A percentile compares a stretch with the other conserved stretches of the same genome.
phyloP scores from a whole-genome alignment of 2,888 invertebrate genomes.

The Drosophila koepferae region DNA sequence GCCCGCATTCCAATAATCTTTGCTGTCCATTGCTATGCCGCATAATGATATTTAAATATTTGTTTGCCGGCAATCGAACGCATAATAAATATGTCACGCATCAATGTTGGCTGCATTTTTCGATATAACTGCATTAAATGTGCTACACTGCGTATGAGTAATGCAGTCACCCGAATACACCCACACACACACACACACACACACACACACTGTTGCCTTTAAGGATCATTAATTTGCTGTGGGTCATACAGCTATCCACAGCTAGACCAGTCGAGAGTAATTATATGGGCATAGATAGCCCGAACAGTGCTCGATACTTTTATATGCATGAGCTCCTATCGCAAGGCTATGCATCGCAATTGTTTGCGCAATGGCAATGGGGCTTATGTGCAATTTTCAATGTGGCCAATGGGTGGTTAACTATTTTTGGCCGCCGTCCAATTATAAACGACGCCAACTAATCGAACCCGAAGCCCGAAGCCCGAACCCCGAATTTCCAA shows the following conservation, averaged over 20 bases:
- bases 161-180: constrained; percentile 47
- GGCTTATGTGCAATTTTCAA: constrained; percentile 51
- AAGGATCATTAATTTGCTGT: constrained; percentile 73
- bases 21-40: constrained; percentile 8
- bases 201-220: constrained; percentile 41
- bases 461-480: constrained; percentile 6
- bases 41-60: constrained; percentile 44
- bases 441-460: constrained; percentile 39
- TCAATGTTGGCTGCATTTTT: constrained; percentile 40
- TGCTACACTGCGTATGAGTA: constrained; percentile 67
- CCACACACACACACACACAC: constrained; percentile 12
- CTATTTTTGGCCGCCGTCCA: constrained; percentile 48
- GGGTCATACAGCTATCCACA: constrained; percentile 22
- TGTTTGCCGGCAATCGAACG: constrained; percentile 13
- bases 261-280: constrained; percentile 57
- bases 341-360: constrained; percentile 9
- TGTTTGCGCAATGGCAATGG: constrained; percentile 6
- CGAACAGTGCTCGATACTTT: constrained; percentile 14
- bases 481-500: neutral
- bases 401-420: constrained; percentile 62
- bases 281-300: constrained; percentile 55
- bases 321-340: constrained; percentile 1
- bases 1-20: constrained; percentile 10
- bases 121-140: constrained; percentile 61
- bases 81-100: constrained; percentile 40